phyloP scores from a whole-genome alignment of 2,113 vertebrate genomes.

The Panurus biarmicus region DNA sequence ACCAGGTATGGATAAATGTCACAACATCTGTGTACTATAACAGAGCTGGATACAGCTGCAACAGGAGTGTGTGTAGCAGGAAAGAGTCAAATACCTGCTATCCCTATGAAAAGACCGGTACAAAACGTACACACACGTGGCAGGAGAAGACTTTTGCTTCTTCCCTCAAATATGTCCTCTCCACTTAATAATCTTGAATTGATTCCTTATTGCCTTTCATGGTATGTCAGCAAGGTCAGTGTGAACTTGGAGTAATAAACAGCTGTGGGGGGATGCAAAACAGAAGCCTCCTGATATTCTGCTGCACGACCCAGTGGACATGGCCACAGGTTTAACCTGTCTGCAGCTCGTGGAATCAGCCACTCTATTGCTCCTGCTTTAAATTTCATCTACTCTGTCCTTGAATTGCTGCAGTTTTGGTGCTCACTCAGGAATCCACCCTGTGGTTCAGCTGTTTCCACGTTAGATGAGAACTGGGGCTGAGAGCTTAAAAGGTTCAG shows the following conservation, averaged over 20 bases:
- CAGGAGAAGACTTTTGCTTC: background rate
- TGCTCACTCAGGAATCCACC: background rate
- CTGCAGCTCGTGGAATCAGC: background rate
- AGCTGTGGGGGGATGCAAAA: background rate
- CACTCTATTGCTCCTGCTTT: background rate
- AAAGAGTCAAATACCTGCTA: background rate
- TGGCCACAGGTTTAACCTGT: background rate
- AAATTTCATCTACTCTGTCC: background rate
- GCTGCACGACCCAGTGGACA: background rate
- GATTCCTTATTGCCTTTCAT: background rate
- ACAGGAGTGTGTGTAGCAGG: background rate
- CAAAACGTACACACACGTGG: background rate
- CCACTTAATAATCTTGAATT: background rate
- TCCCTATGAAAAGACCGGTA: background rate
- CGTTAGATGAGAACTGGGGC: background rate
- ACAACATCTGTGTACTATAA: background rate
- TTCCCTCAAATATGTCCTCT: background rate
- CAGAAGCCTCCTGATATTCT: background rate
- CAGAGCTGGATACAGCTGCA: background rate
- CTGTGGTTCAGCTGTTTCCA: background rate
- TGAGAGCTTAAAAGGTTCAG: background rate
- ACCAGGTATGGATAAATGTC: background rate
- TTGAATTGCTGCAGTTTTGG: background rate
- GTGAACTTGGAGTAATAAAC: background rate
- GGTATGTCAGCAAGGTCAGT: background rate